Evolutionary conservation across 2,888 invertebrate species (phyloP).

Genomic region (Leucoptera coffeella): DNA sequence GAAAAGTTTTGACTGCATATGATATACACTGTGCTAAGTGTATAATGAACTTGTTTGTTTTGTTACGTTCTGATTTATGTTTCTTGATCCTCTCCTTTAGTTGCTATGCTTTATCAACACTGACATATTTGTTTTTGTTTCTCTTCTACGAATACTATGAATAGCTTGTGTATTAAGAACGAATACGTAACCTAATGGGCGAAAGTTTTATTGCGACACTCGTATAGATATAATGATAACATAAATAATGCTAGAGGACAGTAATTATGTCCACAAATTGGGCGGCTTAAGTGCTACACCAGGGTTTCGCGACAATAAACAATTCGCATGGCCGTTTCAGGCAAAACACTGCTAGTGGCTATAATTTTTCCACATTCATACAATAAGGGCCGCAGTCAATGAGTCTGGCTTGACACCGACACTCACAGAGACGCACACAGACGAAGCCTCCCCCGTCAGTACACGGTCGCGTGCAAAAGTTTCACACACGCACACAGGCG

Average conservation of each 20-base stretch:
- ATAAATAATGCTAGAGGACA: slow-evolving; percentile 31
- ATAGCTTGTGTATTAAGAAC: too few species aligned
- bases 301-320: slow-evolving; percentile 30
- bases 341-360: slow-evolving; percentile 40
- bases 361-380: slow-evolving; percentile 55
- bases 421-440: slow-evolving; percentile 43
- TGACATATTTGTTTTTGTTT: too few species aligned
- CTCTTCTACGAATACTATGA: too few species aligned
- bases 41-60: slow-evolving; percentile 8
- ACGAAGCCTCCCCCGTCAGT: slow-evolving; percentile 39
- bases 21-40: slow-evolving; percentile 35
- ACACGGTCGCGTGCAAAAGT: slow-evolving; percentile 49
- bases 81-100: too few species aligned
- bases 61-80: neutral
- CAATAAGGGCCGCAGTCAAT: slow-evolving; percentile 53
- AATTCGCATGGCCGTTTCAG: slow-evolving; percentile 41
- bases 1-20: slow-evolving; percentile 43
- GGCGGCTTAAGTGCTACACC: slow-evolving; percentile 33
- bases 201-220: too few species aligned
- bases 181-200: too few species aligned
- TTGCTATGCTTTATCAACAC: slow-evolving; percentile 33
- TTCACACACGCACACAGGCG: slow-evolving; percentile 43
- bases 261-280: slow-evolving; percentile 40
- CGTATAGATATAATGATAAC: slow-evolving; percentile 33
- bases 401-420: slow-evolving; percentile 48